phyloP scores from a whole-genome alignment of 2,797 vertebrate genomes.

The Geotrypetes seraphini region DNA sequence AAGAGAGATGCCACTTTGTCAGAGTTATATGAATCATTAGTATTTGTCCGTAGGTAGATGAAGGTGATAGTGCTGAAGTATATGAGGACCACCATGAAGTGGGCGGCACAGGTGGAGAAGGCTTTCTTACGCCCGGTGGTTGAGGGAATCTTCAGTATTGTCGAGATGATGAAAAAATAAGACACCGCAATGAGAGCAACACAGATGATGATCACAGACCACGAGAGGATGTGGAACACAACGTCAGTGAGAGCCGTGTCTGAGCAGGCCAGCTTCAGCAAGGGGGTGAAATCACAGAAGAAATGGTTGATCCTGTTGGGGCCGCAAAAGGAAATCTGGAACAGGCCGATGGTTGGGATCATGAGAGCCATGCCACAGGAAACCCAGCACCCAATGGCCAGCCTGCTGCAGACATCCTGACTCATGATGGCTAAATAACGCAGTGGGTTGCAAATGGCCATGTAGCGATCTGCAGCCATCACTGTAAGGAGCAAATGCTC shows the following conservation, averaged over 20 bases:
- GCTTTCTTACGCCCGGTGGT: background rate
- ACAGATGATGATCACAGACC: background rate
- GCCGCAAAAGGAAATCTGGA: slow-evolving; percentile 15
- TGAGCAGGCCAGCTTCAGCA: slow-evolving; percentile 12
- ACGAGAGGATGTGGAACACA: background rate
- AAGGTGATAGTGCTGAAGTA: slow-evolving; percentile 1
- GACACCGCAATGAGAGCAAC: background rate
- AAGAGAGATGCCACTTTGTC: background rate
- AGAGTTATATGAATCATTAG: background rate
- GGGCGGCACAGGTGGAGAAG: slow-evolving; percentile 6
- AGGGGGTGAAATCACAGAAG: slow-evolving; percentile 13
- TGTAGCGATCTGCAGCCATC: slow-evolving; percentile 16
- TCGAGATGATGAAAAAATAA: background rate
- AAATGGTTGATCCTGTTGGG: slow-evolving; percentile 19
- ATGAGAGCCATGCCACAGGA: slow-evolving; percentile 6
- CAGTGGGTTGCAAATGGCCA: slow-evolving; percentile 7
- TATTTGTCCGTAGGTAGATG: slow-evolving; percentile 1
- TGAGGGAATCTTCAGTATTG: background rate
- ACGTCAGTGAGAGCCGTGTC: background rate
- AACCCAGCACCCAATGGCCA: slow-evolving; percentile 11
- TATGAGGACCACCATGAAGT: slow-evolving; percentile 1
- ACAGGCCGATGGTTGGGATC: background rate
- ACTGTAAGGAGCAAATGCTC: slow-evolving; percentile 10
- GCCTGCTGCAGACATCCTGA: background rate
- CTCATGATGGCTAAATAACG: slow-evolving; percentile 11